Conservation (phyloP, 2,113 vertebrate species). For the Antigone vipio region DNA sequence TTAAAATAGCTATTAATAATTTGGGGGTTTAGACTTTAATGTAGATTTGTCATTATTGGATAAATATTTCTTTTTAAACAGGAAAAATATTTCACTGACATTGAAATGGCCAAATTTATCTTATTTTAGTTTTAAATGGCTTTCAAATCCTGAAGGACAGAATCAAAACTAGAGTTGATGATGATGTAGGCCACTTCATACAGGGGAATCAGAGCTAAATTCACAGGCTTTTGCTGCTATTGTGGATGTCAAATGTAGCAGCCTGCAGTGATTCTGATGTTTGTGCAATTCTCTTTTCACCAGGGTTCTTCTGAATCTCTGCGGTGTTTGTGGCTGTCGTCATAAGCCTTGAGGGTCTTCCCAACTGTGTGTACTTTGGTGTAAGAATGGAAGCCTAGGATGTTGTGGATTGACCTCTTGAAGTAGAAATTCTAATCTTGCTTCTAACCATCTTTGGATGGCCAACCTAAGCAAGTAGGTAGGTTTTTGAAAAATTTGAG, state of each 20-base stretch:
- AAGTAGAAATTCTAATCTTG: neutral
- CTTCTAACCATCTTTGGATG: neutral
- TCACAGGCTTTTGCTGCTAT: neutral
- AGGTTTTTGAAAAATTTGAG: neutral
- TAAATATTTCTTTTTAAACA: neutral
- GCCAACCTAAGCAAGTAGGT: neutral
- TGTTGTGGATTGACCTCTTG: neutral
- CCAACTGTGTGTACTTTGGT: neutral
- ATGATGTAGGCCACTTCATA: neutral
- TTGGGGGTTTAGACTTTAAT: neutral
- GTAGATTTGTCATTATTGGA: neutral
- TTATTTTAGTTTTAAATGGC: neutral
- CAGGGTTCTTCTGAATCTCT: neutral
- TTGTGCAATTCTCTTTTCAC: neutral
- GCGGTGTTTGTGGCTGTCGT: rapidly evolving
- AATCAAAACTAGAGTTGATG: neutral
- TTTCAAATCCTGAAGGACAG: neutral
- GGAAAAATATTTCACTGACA: neutral
- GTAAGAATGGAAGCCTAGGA: neutral
- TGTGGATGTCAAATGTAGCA: neutral
- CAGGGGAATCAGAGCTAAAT: neutral
- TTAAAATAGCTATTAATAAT: neutral
- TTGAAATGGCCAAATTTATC: neutral
- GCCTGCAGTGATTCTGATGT: neutral
- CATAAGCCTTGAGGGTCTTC: neutral